These are phyloP conservation scores for Galleria mellonella DNA, from an alignment of 1,140 invertebrate species.

Conservation along the genomic window DNA sequence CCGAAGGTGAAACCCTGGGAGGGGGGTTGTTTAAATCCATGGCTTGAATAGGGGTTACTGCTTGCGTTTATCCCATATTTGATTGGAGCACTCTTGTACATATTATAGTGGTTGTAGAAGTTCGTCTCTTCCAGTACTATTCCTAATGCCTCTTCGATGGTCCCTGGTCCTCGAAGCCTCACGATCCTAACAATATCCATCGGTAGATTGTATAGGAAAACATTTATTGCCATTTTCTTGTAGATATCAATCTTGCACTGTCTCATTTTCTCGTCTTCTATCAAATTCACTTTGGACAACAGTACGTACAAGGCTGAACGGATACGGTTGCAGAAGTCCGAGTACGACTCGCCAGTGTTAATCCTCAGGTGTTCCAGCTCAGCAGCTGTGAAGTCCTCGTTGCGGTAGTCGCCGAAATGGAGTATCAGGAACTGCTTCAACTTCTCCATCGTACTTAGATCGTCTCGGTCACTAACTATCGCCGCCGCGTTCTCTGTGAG, in stretches of 20 bases:
- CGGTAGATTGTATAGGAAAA: not conserved
- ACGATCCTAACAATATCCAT: not conserved
- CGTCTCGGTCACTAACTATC: not conserved
- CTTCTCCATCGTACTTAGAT: not conserved
- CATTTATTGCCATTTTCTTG: not conserved
- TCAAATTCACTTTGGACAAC: not conserved
- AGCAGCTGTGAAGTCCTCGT: not conserved
- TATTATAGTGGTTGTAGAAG: not conserved
- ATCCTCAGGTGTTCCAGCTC: not conserved
- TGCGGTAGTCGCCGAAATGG: not conserved
- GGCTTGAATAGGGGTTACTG: no score
- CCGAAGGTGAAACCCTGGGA: no score
- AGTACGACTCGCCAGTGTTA: not conserved
- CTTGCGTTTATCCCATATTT: not conserved
- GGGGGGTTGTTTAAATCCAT: no score
- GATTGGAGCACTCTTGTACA: not conserved
- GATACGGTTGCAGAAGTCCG: not conserved
- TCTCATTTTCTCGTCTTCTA: not conserved
- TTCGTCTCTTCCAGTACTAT: constrained; percentile 1
- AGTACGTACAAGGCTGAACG: not conserved
- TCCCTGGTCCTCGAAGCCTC: not conserved
- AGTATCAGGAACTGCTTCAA: not conserved
- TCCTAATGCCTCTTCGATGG: not conserved
- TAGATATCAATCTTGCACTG: not conserved
- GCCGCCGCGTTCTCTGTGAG: not conserved